Percentiles rank a stretch among this genome's conserved stretches.
These are phyloP conservation scores for Escarpia spicata DNA, from an alignment of 2,888 invertebrate genomes.

Conservation along the genomic window DNA sequence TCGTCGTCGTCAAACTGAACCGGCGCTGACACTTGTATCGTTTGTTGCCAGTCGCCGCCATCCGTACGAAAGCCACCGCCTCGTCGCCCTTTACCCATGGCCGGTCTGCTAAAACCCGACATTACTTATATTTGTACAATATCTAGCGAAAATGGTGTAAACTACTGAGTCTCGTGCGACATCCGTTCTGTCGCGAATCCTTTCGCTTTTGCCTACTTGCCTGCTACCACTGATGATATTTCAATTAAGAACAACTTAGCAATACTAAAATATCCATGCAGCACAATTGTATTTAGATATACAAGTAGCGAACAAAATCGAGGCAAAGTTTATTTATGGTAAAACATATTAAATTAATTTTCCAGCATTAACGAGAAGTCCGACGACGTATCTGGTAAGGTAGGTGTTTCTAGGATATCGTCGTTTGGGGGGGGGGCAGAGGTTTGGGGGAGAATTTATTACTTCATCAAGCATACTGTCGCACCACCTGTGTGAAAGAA, in stretches of 20 bases:
- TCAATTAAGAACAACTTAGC: conserved; percentile 4
- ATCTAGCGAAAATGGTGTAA: background rate
- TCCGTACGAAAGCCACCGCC: background rate
- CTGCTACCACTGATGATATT: background rate
- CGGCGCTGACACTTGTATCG: background rate
- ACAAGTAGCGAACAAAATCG: background rate
- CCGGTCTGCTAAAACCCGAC: background rate
- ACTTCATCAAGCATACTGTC: background rate
- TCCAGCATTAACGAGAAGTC: background rate
- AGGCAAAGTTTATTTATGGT: background rate
- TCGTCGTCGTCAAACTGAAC: background rate
- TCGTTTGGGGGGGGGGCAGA: background rate
- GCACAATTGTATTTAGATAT: background rate
- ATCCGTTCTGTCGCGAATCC: background rate
- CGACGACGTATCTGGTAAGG: background rate
- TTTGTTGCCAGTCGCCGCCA: background rate
- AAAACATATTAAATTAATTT: background rate
- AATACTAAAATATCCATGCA: background rate
- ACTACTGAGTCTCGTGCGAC: background rate
- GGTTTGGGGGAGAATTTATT: background rate
- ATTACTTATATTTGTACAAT: background rate
- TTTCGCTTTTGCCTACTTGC: conserved; percentile 3
- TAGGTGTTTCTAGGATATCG: background rate
- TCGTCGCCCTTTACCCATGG: background rate
- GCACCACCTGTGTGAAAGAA: background rate